Percentiles rank a stretch among this genome's conserved stretches.
Conservation (phyloP, 2,113 vertebrate genomes). For the Zingel zingel region DNA sequence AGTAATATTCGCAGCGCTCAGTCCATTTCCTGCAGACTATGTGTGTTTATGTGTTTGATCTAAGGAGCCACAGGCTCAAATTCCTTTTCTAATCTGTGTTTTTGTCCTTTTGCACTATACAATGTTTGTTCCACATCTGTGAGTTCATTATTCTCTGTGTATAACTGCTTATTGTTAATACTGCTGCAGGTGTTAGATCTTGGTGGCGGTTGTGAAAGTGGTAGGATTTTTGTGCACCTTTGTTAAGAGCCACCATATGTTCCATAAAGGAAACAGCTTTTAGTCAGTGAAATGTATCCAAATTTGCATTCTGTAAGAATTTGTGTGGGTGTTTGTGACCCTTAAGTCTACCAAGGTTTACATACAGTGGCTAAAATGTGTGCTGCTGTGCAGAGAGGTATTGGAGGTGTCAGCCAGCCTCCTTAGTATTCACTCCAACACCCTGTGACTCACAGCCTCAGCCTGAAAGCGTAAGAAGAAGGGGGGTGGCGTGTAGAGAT, state of each 20-base stretch:
- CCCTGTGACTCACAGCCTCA: slow-evolving; percentile 84
- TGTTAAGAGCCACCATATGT: slow-evolving; percentile 11
- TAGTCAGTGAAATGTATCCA: slow-evolving; percentile 11
- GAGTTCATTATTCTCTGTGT: slow-evolving; percentile 11
- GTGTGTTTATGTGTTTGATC: slow-evolving; percentile 22
- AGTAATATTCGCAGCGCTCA: slow-evolving; percentile 33
- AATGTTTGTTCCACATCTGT: not conserved
- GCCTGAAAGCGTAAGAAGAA: slow-evolving; percentile 73
- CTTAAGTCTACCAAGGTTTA: slow-evolving; percentile 56
- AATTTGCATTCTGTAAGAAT: slow-evolving; percentile 18
- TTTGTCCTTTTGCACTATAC: slow-evolving; percentile 4
- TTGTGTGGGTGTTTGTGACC: slow-evolving; percentile 46
- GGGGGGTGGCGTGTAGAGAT: slow-evolving; percentile 31
- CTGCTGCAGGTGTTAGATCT: slow-evolving; percentile 1
- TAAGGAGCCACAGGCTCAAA: not conserved
- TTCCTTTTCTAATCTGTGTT: slow-evolving; percentile 14
- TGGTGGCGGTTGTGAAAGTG: not conserved
- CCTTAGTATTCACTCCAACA: slow-evolving; percentile 86
- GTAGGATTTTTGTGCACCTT: slow-evolving; percentile 4
- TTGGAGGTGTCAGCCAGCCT: slow-evolving; percentile 78
- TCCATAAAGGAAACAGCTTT: slow-evolving; percentile 11
- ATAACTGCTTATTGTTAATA: slow-evolving; percentile 1
- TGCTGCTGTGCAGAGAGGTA: slow-evolving; percentile 67
- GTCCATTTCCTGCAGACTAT: slow-evolving; percentile 37
- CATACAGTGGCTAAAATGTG: slow-evolving; percentile 52